Evolutionary conservation across 1,140 invertebrate species (phyloP).

Genomic region (Whitmania pigra): DNA sequence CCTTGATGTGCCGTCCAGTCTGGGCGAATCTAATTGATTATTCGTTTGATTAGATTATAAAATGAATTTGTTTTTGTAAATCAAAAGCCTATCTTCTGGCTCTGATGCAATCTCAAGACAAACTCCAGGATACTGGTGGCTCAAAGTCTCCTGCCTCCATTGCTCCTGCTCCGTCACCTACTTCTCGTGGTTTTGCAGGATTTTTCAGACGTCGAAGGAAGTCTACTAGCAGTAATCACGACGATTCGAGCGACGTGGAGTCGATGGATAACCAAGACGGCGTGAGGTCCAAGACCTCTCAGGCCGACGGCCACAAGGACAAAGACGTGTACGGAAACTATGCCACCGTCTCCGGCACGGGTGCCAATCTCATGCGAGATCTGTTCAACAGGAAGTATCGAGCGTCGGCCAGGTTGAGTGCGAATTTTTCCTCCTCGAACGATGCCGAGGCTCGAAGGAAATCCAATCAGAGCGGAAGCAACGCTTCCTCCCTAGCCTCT

Average conservation of each 20-base stretch:
- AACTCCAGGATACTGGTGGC: neutral
- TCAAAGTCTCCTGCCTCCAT: neutral
- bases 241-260: neutral
- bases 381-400: slow-evolving; percentile 20
- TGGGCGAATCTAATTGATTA: too few relatives aligned
- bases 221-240: slow-evolving; percentile 11
- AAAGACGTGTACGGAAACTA: slow-evolving; percentile 15
- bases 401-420: neutral
- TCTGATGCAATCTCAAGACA: slow-evolving; percentile 4
- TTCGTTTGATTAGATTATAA: too few relatives aligned
- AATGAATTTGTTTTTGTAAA: too few relatives aligned
- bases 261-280: neutral
- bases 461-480: neutral
- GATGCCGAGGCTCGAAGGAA: slow-evolving; percentile 2
- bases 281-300: neutral
- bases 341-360: slow-evolving; percentile 15
- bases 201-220: slow-evolving; percentile 15
- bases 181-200: neutral
- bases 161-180: neutral
- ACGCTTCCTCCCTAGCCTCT: neutral
- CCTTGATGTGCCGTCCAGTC: too few relatives aligned
- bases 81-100: neutral
- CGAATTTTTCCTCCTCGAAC: neutral
- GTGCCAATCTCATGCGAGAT: slow-evolving; percentile 14
- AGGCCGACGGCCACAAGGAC: neutral